Evolutionary conservation across 2,113 vertebrate genomes (phyloP).

Genomic region (Solenodon paradoxus): DNA sequence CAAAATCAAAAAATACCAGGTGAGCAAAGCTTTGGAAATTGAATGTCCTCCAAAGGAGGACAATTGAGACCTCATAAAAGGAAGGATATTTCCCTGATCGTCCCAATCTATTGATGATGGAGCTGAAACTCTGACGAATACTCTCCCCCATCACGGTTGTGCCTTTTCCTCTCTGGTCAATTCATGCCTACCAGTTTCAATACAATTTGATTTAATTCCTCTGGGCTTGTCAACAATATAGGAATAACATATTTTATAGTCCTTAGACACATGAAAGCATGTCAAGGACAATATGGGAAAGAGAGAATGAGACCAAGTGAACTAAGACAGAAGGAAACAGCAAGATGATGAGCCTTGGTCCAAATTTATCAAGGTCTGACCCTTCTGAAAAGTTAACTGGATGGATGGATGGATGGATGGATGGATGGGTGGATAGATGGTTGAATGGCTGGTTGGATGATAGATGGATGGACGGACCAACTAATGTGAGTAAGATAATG

Average conservation of each 20-base stretch:
- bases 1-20: not conserved
- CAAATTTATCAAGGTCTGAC: not conserved
- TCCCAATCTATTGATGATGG: not conserved
- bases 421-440: too few relatives aligned
- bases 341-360: not conserved
- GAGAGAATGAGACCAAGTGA: not conserved
- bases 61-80: not conserved
- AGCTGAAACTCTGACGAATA: not conserved
- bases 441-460: not conserved
- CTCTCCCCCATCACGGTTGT: not conserved
- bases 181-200: not conserved
- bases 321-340: constrained; percentile 20
- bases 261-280: not conserved
- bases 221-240: not conserved
- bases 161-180: not conserved
- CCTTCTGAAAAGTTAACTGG: not conserved
- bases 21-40: not conserved
- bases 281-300: not conserved
- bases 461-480: not conserved
- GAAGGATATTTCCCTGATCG: not conserved
- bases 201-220: not conserved
- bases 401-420: not conserved
- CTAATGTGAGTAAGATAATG: not conserved
- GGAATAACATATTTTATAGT: not conserved
- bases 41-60: not conserved